Conservation (phyloP, 1,140 invertebrate genomes). For the Atta colombica region DNA sequence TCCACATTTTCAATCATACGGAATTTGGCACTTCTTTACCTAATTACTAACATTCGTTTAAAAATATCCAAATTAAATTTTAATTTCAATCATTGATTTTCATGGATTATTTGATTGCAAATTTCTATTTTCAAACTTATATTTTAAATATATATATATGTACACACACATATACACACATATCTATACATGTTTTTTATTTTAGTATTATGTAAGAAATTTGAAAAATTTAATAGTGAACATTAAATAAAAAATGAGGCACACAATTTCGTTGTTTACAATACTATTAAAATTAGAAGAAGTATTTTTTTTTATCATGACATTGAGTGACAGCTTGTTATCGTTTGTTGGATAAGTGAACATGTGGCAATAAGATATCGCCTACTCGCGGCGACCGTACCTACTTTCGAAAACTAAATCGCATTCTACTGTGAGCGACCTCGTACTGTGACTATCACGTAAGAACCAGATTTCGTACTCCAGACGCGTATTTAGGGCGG, state of each 20-base stretch:
- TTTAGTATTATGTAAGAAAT: not conserved
- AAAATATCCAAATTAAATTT: not conserved
- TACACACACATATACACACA: not conserved
- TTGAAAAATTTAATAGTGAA: not conserved
- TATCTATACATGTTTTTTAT: not conserved
- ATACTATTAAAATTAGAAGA: not conserved
- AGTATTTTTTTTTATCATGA: not conserved
- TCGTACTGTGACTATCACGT: constrained; percentile 60
- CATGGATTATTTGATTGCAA: not conserved
- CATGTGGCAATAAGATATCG: constrained; percentile 20
- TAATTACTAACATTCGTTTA: not conserved
- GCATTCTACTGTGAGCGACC: constrained; percentile 52
- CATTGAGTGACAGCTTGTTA: not conserved
- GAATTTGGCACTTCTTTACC: no score
- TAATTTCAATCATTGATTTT: not conserved
- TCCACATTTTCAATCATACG: no score
- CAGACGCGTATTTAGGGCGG: constrained; percentile 78
- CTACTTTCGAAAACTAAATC: constrained; percentile 70
- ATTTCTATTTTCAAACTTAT: not conserved
- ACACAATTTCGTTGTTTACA: not conserved
- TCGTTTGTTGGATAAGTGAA: constrained; percentile 30
- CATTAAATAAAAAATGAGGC: not conserved
- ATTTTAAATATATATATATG: not conserved
- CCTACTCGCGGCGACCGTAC: constrained; percentile 7
- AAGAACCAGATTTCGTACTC: constrained; percentile 77